Evolutionary conservation across 2,113 vertebrate genomes (phyloP), one percentile per base, ranked within the genome.

Genomic region (Salvelinus namaycush): DNA sequence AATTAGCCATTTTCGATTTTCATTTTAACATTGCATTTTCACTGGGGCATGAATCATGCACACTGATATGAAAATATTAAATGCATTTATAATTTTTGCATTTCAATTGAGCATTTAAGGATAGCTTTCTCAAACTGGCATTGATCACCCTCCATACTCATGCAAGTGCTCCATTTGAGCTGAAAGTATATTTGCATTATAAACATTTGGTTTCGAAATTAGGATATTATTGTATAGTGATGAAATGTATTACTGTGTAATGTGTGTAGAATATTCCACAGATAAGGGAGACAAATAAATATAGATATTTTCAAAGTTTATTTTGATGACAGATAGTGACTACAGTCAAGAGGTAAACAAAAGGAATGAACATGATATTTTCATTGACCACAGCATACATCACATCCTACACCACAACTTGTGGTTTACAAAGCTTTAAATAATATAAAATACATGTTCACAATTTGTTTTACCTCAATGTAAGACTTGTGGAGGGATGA

Each of bases 251-350:
- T 60, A n/a, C 8, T 62, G 59, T 62, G 16, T 62, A 22, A 24
- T 62, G 59, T 54, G 59, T 22, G 59, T 62, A 44, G 5, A 27
- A 70, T 75, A 73, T 77, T 59, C 24, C 44, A 75, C 18, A 34
- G 20, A 11, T 75, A 76, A 29, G 6, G 73, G 79, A 75, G 69
- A 72, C 12, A 75, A 79, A 71, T 44, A 44, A 44, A 44, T 13
- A 79, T 24, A 78, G 12, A 64, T 73, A 67, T 82, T 88, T 87
- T 83, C 14, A 81, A 57, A 78, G 81, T 93, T 93, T 93, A 93
- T 93, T 93, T 92, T 74, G 49, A 91, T 89, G 91, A 91, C 90
- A 89, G 85, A 87, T 87, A 86, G 39, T 44, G 39, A 44, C 39
- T 44, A 44, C 39, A 44, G 9, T 44, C 39, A 44, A 11, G 39